Base-by-base conservation (phyloP, 2,113 vertebrate genomes). In the Pundamilia nyererei region DNA sequence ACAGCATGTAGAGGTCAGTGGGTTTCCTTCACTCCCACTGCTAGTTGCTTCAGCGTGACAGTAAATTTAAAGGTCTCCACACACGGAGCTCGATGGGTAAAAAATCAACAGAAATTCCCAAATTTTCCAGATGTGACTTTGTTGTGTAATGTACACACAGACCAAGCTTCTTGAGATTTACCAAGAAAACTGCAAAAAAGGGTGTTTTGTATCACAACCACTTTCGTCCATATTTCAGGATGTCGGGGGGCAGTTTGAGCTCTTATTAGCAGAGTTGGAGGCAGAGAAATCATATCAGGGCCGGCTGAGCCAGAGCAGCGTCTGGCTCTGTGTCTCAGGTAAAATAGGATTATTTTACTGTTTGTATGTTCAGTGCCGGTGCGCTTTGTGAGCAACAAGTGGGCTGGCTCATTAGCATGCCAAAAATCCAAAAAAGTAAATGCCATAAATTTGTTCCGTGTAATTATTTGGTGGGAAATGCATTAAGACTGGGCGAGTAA, bases 161-260 rank as follows among this genome's bases (percentile, higher is more conserved):
- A 38, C 17, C 1, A 1, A 65, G 17, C 31, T 35, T 12, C 60
- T 65, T 7, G 19, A n/a, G 60, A n/a, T 38, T 13, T 38, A 3
- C 0, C 33, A 65, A 7, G 31, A 12, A 65, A 65, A 19, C 10
- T 65, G 60, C 10, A 38, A 38, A 38, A 65, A 5, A 13, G 1
- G 26, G 1, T 19, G 29, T 62, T 62, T 62, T 62, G 9, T 35
- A 12, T 65, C 1, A 0, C 17, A 2, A 3, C 9, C 29, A 4
- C 56, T 33, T 60, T 17, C 0, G 56, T 60, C 29, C 56, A 33
- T 19, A 62, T 62, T 62, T 62, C 58, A 62, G 58, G 58, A 62
- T n/a, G 31, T 62, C 0, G 1, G 9, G 9, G 29, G 29, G 2
- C 3, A 19, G 58, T 62, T 62, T 0, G 17, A 62, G 31, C 31